phyloP scores from a whole-genome alignment of 2,113 vertebrate genomes.

The Mixornis gularis region DNA sequence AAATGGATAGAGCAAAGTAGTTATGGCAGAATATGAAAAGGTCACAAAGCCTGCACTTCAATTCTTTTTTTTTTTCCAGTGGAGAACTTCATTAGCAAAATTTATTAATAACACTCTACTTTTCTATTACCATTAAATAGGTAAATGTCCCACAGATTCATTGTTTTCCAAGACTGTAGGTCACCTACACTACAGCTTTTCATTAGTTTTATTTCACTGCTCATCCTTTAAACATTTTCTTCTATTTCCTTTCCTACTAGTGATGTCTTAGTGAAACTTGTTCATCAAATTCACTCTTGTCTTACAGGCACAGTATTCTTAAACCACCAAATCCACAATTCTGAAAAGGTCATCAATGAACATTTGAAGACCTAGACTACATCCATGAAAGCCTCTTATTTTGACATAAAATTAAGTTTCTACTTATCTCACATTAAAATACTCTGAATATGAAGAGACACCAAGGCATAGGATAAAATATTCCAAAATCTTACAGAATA shows the following conservation, averaged over 20 bases:
- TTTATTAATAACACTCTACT: not conserved
- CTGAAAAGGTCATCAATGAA: not conserved
- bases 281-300: not conserved
- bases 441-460: not conserved
- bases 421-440: not conserved
- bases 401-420: not conserved
- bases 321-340: not conserved
- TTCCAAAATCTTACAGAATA: not conserved
- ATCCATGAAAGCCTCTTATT: not conserved
- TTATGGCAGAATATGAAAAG: not conserved
- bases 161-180: not conserved
- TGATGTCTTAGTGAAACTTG: not conserved
- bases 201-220: not conserved
- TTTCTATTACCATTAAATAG: not conserved
- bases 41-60: not conserved
- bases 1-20: not conserved
- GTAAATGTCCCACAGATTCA: not conserved
- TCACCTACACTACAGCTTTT: not conserved
- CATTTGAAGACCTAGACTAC: not conserved
- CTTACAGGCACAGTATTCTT: not conserved
- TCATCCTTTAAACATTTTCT: not conserved
- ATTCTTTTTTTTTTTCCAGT: not conserved
- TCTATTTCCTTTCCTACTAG: not conserved
- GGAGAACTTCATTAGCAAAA: not conserved
- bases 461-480: not conserved